Evolutionary conservation across 2,797 vertebrate genomes (phyloP).

Genomic region (Pseudotriccus pelzelni): DNA sequence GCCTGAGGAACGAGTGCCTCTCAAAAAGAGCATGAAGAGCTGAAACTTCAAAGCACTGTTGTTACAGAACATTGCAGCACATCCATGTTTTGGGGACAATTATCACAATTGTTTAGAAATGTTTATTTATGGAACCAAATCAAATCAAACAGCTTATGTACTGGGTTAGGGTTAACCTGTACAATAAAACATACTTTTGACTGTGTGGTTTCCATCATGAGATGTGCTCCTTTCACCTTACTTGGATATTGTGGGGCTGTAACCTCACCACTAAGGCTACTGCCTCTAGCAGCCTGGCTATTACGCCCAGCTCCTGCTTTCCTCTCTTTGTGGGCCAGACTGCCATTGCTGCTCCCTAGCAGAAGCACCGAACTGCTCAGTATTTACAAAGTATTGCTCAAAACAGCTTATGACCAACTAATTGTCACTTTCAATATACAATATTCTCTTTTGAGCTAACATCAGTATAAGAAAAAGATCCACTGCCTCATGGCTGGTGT

Average conservation of each 20-base stretch:
- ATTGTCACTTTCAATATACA: not conserved
- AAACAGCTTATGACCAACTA: not conserved
- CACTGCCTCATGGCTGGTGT: fast-evolving
- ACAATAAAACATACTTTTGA: not conserved
- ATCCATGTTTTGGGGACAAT: not conserved
- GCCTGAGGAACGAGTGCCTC: fast-evolving
- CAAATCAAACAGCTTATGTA: not conserved
- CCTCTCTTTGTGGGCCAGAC: not conserved
- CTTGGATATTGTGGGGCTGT: not conserved
- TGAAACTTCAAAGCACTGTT: not conserved
- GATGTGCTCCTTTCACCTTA: not conserved
- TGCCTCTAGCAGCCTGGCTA: not conserved
- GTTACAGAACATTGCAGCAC: not conserved
- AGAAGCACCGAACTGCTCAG: not conserved
- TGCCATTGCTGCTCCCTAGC: not conserved
- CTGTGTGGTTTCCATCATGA: not conserved
- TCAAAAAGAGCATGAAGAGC: not conserved
- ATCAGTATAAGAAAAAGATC: not conserved
- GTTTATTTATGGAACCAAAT: not conserved
- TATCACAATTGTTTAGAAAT: not conserved
- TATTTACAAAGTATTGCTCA: not conserved
- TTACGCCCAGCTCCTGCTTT: not conserved
- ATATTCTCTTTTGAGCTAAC: not conserved
- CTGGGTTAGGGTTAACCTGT: not conserved
- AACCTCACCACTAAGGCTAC: not conserved